These are phyloP conservation scores for Hippolais icterina DNA, from an alignment of 2,113 vertebrate species.

Conservation along the genomic window DNA sequence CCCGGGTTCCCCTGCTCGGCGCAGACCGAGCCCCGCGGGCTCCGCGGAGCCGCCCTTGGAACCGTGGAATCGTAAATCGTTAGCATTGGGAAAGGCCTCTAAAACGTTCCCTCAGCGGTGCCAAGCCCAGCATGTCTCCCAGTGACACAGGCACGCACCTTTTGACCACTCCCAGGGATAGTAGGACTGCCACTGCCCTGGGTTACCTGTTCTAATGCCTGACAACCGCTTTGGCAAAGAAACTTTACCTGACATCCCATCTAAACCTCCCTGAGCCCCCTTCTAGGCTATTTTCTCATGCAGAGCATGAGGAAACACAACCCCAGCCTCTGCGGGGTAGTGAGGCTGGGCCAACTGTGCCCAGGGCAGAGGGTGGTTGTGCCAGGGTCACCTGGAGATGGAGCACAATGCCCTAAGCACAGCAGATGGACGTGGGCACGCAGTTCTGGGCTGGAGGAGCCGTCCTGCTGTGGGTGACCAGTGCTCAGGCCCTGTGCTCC, in stretches of 20 bases:
- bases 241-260: accelerated
- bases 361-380: background rate
- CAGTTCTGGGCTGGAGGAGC: background rate
- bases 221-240: background rate
- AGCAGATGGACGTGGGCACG: accelerated
- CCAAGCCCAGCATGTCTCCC: background rate
- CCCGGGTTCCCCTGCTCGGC: background rate
- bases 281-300: background rate
- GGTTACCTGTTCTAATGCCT: no score
- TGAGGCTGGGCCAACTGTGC: background rate
- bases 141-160: no score
- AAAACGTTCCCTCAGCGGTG: background rate
- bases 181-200: no score
- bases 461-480: accelerated
- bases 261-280: accelerated
- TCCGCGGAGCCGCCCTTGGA: background rate
- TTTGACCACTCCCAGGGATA: no score
- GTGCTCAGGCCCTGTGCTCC: no score
- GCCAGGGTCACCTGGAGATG: background rate
- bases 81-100: accelerated
- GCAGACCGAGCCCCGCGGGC: no score
- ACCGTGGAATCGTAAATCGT: accelerated
- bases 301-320: background rate
- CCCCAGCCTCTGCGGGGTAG: accelerated
- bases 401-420: accelerated